Percentiles rank a stretch among this genome's conserved stretches.
Conservation (phyloP, 2,113 vertebrate species). For the Elephantulus edwardii region DNA sequence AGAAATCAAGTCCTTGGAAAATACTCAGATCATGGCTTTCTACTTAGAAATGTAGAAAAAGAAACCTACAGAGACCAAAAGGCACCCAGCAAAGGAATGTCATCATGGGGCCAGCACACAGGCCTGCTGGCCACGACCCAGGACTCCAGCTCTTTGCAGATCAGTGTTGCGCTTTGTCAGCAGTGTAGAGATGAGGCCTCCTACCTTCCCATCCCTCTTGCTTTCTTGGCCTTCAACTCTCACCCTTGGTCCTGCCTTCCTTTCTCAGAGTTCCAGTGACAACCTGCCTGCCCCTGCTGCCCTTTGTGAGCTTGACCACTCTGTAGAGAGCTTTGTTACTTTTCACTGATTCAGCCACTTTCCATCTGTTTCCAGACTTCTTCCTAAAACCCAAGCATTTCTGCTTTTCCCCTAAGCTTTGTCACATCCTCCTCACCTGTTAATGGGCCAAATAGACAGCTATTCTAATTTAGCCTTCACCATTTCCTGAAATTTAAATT, state of each 20-base stretch:
- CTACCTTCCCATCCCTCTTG: not conserved
- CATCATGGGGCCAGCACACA: not conserved
- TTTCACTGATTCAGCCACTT: slow-evolving; percentile 41
- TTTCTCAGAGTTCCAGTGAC: not conserved
- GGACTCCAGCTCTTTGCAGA: fast-evolving
- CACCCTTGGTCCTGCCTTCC: not conserved
- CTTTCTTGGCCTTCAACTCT: not conserved
- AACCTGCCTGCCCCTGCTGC: slow-evolving; percentile 4
- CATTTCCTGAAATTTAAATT: slow-evolving; percentile 8
- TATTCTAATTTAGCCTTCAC: slow-evolving; percentile 39
- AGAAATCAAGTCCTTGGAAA: not conserved
- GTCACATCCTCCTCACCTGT: not conserved
- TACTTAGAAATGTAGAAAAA: slow-evolving; percentile 28
- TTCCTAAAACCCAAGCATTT: slow-evolving; percentile 36
- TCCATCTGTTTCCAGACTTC: slow-evolving; percentile 59
- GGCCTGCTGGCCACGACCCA: no score
- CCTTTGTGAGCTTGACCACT: slow-evolving; percentile 15
- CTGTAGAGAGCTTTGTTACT: not conserved
- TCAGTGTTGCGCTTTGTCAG: not conserved
- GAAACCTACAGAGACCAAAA: not conserved
- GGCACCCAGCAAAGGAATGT: not conserved
- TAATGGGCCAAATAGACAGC: slow-evolving; percentile 29
- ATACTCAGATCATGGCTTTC: not conserved
- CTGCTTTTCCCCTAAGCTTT: slow-evolving; percentile 15
- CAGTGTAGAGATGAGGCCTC: not conserved